Percentiles rank a stretch among this genome's conserved stretches.
phyloP scores from a whole-genome alignment of 1,140 invertebrate species.

The Hylaeus anthracinus region DNA sequence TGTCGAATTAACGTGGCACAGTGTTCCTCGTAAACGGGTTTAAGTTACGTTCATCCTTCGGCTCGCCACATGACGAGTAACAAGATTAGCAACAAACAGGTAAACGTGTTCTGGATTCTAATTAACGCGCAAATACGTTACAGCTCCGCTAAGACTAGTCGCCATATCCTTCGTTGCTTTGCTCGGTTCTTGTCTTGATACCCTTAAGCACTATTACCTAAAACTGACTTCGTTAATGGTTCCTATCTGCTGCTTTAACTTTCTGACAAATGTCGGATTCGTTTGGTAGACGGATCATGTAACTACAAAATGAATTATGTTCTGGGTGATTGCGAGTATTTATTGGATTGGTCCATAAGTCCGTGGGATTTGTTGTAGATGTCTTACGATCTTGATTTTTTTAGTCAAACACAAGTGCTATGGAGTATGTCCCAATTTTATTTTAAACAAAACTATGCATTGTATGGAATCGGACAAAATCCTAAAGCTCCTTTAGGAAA shows the following conservation, averaged over 20 bases:
- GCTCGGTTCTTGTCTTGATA: not conserved
- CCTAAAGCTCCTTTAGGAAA: too few species aligned
- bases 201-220: not conserved
- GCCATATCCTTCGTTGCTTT: not conserved
- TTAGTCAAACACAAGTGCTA: too few species aligned
- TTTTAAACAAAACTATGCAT: too few species aligned
- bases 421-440: too few species aligned
- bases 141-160: not conserved
- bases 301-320: too few species aligned
- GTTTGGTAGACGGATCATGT: not conserved
- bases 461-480: too few species aligned
- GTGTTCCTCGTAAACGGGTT: slow-evolving; percentile 1
- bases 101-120: slow-evolving; percentile 26
- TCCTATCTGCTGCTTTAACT: not conserved
- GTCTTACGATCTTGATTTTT: too few species aligned
- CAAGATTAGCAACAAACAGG: slow-evolving; percentile 24
- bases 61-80: not conserved
- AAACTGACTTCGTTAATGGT: not conserved
- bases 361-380: too few species aligned
- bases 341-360: too few species aligned
- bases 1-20: slow-evolving; percentile 27
- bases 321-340: too few species aligned
- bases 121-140: slow-evolving; percentile 26
- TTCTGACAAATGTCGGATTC: not conserved
- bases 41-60: slow-evolving; percentile 22